Evolutionary conservation across 2,888 invertebrate genomes (phyloP).

Genomic region (Himalopsyche japonica): DNA sequence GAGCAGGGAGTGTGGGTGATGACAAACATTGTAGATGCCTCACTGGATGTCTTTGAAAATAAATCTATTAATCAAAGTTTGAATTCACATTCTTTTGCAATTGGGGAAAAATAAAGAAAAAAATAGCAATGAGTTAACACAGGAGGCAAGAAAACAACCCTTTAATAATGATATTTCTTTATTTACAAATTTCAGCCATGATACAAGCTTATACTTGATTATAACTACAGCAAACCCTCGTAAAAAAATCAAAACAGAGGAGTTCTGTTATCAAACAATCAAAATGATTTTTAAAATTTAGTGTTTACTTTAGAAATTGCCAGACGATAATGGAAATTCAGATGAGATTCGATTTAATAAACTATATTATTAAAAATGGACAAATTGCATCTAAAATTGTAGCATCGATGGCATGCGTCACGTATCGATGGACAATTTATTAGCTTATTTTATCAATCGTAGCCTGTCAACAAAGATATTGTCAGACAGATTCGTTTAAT

Average conservation of each 20-base stretch:
- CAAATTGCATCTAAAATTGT: too few species aligned
- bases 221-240: background rate
- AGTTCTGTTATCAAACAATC: background rate
- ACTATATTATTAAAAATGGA: background rate
- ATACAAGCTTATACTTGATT: background rate
- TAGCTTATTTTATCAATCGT: too few species aligned
- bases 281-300: background rate
- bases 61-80: too few species aligned
- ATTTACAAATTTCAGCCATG: conserved; percentile 6
- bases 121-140: too few species aligned
- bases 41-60: too few species aligned
- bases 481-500: background rate
- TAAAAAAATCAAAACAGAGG: background rate
- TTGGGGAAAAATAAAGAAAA: too few species aligned
- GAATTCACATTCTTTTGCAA: too few species aligned
- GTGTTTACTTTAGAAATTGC: background rate
- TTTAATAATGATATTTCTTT: background rate
- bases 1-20: too few species aligned
- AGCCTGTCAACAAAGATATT: too few species aligned
- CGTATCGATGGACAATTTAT: too few species aligned
- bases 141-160: background rate
- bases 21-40: too few species aligned
- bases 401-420: too few species aligned
- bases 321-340: background rate
- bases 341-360: background rate